Percentiles rank a stretch among this genome's conserved stretches.
These are phyloP conservation scores for Cisticola juncidis DNA, from an alignment of 2,113 vertebrate species.

Conservation along the genomic window DNA sequence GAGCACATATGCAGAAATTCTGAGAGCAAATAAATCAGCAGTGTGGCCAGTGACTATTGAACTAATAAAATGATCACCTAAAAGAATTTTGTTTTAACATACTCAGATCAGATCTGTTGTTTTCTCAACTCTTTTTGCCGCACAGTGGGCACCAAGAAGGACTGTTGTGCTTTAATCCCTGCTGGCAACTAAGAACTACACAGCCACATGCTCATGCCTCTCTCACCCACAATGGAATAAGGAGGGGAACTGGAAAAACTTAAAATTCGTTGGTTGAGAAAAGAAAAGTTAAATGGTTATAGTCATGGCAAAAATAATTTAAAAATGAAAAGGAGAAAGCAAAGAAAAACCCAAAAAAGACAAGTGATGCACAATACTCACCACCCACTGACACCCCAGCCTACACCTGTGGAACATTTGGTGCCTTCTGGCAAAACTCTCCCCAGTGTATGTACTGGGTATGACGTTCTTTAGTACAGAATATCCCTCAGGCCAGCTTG, in stretches of 20 bases:
- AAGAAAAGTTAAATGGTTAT: not conserved
- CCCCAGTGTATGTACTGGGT: no score
- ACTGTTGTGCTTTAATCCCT: not conserved
- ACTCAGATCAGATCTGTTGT: not conserved
- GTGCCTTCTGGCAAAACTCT: not conserved
- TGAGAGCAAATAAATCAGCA: not conserved
- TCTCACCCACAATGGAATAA: not conserved
- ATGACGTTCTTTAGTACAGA: not conserved
- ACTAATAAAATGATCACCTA: not conserved
- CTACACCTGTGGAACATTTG: not conserved
- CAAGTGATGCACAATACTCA: not conserved
- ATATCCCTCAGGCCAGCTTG: not conserved
- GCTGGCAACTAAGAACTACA: not conserved
- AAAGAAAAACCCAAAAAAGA: not conserved
- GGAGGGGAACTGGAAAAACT: not conserved
- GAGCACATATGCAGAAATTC: not conserved
- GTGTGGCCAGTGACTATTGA: not conserved
- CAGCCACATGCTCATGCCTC: not conserved
- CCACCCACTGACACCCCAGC: not conserved
- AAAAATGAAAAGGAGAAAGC: not conserved
- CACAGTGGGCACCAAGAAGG: not conserved
- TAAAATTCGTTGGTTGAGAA: not conserved
- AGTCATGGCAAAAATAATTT: not conserved
- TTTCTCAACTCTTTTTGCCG: not conserved
- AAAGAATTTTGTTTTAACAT: not conserved